Base-by-base conservation (phyloP, 2,888 invertebrate species). In the Parnassius smintheus region DNA sequence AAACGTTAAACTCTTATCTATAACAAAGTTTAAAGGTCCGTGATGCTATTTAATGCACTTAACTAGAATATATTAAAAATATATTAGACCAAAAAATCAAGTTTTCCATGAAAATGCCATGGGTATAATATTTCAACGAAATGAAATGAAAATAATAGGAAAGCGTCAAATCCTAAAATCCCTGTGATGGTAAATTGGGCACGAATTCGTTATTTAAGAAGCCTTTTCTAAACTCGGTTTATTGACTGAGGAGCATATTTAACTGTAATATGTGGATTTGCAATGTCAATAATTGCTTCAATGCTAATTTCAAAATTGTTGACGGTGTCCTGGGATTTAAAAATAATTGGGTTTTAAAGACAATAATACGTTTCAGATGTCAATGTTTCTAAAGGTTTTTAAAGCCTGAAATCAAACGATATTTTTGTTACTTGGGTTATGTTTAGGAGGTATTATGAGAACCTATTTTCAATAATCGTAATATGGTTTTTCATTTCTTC, bases 181-280 rank as follows among this genome's bases (percentile, higher is more conserved):
- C 89, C 77, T 67, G 72, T 76, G 77, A 80, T 85, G 75, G 77
- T 80, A 88, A 90, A 88, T 87, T 84, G 86, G 82, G 87, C 90
- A 91, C 90, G 90, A 86, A 85, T 87, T 85, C 82, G 77, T n/a
- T 87, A 88, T 88, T 89, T 82, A 83, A 83, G 88, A 90, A 89
- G 82, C 87, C 82, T 84, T 83, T 84, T 81, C 70, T 70, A 75
- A 73, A 71, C 70, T 70, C 67, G 72, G 72, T 70, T 71, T 53
- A 22, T 65, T 41, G 51, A 12, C n/a, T 11, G 1, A 22, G 70
- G 67, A 22, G 42, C 35, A 84, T 76, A 74, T 46, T 58, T 9
- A 61, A 71, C 77, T 67, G 22, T 81, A 74, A 18, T 0, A 73
- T 68, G 55, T 59, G 12, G 69, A 65, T 71, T 73, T 75, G 0